These are phyloP conservation scores for Drosophila maculinotata DNA, from an alignment of 2,888 invertebrate species.

Conservation along the genomic window DNA sequence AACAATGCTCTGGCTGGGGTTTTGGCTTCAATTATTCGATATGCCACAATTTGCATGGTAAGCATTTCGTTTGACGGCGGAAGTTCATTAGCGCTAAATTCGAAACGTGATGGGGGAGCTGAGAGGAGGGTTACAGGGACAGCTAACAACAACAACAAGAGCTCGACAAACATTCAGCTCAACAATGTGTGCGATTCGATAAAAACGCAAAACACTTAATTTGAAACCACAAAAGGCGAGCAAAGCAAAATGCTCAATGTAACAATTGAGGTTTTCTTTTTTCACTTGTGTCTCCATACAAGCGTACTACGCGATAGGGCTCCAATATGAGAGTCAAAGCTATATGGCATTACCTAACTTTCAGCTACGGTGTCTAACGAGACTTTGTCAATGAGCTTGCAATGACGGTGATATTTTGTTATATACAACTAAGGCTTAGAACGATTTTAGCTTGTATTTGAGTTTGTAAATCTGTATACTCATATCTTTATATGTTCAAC, in stretches of 20 bases:
- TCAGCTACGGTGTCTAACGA: background rate
- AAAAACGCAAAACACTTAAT: constrained; percentile 59
- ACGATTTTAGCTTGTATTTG: too few relatives aligned
- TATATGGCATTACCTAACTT: background rate
- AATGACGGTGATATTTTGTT: background rate
- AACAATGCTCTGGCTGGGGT: constrained; percentile 67
- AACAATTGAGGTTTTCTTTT: constrained; percentile 14
- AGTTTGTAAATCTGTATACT: too few relatives aligned
- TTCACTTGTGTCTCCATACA: background rate
- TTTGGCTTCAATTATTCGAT: constrained; percentile 72
- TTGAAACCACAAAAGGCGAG: constrained; percentile 51
- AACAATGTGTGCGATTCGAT: constrained; percentile 7
- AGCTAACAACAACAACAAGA: constrained; percentile 9
- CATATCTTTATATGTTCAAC: too few relatives aligned
- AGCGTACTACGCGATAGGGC: background rate
- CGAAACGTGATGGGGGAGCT: background rate
- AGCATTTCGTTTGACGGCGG: constrained; percentile 73
- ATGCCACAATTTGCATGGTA: constrained; percentile 70
- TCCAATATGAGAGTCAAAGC: background rate
- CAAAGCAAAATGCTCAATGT: constrained; percentile 30
- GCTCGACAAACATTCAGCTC: too few relatives aligned
- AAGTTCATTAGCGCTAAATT: constrained; percentile 65
- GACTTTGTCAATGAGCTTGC: background rate
- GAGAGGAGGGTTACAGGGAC: background rate
- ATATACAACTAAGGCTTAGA: background rate